Percentiles rank a stretch among this genome's conserved stretches.
Evolutionary conservation across 2,113 vertebrate genomes (phyloP).

Genomic region (Fulmarus glacialis): DNA sequence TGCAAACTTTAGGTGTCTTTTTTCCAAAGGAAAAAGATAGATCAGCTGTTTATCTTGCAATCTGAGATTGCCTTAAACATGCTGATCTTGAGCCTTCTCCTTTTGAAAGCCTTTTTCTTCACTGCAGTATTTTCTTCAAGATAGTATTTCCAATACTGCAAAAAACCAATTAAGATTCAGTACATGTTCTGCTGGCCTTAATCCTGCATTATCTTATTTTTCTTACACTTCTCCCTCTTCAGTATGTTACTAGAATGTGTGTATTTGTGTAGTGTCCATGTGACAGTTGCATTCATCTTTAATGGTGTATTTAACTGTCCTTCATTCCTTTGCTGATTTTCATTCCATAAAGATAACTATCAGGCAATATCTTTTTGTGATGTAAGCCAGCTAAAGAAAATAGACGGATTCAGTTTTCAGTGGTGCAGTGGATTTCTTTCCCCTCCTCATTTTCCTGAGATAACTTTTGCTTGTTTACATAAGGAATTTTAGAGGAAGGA

Average conservation of each 20-base stretch:
- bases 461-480: not conserved
- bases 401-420: not conserved
- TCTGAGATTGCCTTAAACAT: not conserved
- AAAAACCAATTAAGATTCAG: not conserved
- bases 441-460: not conserved
- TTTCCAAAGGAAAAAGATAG: not conserved
- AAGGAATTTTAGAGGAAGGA: not conserved
- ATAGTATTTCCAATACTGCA: not conserved
- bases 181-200: not conserved
- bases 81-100: not conserved
- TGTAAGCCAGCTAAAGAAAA: not conserved
- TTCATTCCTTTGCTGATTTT: constrained; percentile 10
- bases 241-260: not conserved
- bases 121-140: not conserved
- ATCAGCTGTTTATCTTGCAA: not conserved
- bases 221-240: not conserved
- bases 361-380: not conserved
- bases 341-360: not conserved
- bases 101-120: not conserved
- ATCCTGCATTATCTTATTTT: not conserved
- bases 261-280: not conserved
- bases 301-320: not conserved
- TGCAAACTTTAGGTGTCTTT: not conserved
- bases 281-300: not conserved
- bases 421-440: not conserved